Base-by-base conservation (phyloP, 92 coral and sea anemone genomes). In the Hydrozoanthus gracilis region DNA sequence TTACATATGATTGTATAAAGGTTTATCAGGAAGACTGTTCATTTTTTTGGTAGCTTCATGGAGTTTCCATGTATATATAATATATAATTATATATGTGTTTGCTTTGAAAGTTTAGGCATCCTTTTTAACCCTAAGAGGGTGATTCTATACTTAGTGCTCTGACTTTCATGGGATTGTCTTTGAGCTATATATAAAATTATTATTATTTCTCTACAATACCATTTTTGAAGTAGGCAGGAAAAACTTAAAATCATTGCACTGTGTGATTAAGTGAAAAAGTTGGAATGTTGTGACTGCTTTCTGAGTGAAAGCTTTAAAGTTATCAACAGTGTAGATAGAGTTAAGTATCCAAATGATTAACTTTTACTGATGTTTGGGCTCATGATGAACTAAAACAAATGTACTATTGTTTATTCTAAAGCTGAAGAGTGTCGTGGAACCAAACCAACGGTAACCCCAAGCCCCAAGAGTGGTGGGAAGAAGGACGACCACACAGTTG, bases 381-480 rank as follows among this genome's bases (percentile, higher is more conserved):
- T 15, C 51, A 8, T 12, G 55, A 6, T 46, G 11, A 44, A 72
- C 18, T 46, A 5, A 72, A 39, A 3, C 3, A 10, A 8, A 44
- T 27, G 39, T 27, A 2, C 39, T 35, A 20, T 55, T 67, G 65
- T 52, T 18, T 86, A 45, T 75, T 64, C 5, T 50, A 5, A 46
- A 94, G 98, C 88, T 83, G 83, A 86, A 9, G 51, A 20, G n/a
- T 94, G 98, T 27, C 39, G 2, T 84, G 17, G 27, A 11, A 64
- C 89, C 14, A 35, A 78, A 10, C 77, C 90, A 3, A 17, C 88
- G 0, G 27, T 48, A 74, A 72, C 93, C 0, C 71, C 90, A 1
- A 10, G 10, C 1, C 8, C 13, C 3, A 74, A 87, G 51, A 0
- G 56, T 1, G 14, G 76, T 14, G 20, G 48, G 17, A 60, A 67